Conservation (phyloP, 2,888 invertebrate species). For the Hirtodrosophila histrioides region DNA sequence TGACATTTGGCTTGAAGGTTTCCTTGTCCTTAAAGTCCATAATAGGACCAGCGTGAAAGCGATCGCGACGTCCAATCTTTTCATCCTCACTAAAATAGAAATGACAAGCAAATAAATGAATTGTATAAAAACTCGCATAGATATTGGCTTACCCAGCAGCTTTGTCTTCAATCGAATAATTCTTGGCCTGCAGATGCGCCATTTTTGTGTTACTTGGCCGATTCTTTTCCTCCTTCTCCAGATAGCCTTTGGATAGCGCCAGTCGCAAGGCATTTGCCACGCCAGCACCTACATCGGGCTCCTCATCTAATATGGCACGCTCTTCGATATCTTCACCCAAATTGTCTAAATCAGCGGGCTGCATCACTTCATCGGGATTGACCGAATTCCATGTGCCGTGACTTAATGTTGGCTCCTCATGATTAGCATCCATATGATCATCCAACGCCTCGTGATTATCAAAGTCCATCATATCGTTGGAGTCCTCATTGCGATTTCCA, state of each 20-base stretch:
- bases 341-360: conserved; percentile 85
- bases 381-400: conserved; percentile 94
- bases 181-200: conserved; percentile 91
- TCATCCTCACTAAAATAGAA: conserved; percentile 89
- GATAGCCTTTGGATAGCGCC: conserved; percentile 96
- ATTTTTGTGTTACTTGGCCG: conserved; percentile 89
- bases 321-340: conserved; percentile 83
- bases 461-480: conserved; percentile 86
- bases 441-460: conserved; percentile 83
- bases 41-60: conserved; percentile 91
- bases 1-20: conserved; percentile 95
- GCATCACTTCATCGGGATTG: conserved; percentile 86
- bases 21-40: conserved; percentile 96
- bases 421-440: conserved; percentile 77
- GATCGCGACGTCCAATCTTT: conserved; percentile 90
- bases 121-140: too few species aligned
- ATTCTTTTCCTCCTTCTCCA: conserved; percentile 92
- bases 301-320: conserved; percentile 90
- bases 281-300: conserved; percentile 96
- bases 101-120: not conserved
- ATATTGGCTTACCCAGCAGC: conserved; percentile 86
- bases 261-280: conserved; percentile 95
- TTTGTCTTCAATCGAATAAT: conserved; percentile 92
- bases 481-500: conserved; percentile 94
- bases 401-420: conserved; percentile 85